phyloP scores from a whole-genome alignment of 2,888 invertebrate genomes.

The Drosophila anceps region DNA sequence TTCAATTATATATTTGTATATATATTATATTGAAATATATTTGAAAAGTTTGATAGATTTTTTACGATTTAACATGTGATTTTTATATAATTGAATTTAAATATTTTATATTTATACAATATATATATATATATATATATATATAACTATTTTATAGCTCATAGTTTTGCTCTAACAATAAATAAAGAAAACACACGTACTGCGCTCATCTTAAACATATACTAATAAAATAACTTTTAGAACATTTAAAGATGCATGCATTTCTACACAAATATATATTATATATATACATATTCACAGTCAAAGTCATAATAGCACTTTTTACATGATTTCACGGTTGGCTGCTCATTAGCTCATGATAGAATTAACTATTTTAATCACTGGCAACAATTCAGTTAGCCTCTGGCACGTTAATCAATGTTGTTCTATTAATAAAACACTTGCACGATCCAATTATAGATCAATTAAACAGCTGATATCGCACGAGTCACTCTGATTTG shows the following conservation, averaged over 20 bases:
- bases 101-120: no score
- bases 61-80: no score
- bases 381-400: background rate
- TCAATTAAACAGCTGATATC: conserved; percentile 35
- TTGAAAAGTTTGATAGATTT: no score
- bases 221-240: background rate
- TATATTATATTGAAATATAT: no score
- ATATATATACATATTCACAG: background rate
- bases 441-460: conserved; percentile 22
- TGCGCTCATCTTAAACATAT: background rate
- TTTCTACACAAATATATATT: no score
- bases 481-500: conserved; percentile 6
- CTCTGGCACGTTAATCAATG: conserved; percentile 11
- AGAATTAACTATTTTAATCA: conserved; percentile 5
- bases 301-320: conserved; percentile 9
- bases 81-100: no score
- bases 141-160: no score
- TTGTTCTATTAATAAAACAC: conserved; percentile 30
- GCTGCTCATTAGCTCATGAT: conserved; percentile 12
- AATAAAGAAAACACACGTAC: no score
- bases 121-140: no score
- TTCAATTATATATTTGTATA: no score
- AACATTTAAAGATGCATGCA: background rate
- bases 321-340: conserved; percentile 27
- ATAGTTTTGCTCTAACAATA: background rate